Evolutionary conservation across 2,113 vertebrate genomes (phyloP).

Genomic region (Camarhynchus parvulus): DNA sequence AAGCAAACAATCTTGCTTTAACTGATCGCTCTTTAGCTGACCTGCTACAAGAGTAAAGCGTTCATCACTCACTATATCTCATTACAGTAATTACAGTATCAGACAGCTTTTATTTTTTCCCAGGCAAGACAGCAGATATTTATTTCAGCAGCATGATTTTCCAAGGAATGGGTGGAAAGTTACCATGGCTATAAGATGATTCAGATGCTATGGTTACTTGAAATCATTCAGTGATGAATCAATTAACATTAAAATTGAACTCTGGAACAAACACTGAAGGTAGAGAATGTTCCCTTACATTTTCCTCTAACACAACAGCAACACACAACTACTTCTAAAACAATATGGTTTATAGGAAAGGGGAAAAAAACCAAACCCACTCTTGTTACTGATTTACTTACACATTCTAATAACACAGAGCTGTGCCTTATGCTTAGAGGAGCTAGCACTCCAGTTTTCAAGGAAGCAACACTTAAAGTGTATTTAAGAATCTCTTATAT

Average conservation of each 20-base stretch:
- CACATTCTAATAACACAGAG: not conserved
- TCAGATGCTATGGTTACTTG: not conserved
- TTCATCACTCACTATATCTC: not conserved
- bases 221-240: not conserved
- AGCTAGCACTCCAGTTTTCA: not conserved
- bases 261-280: not conserved
- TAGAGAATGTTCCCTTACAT: not conserved
- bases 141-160: not conserved
- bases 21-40: not conserved
- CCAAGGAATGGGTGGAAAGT: not conserved
- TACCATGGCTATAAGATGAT: not conserved
- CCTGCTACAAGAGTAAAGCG: not conserved
- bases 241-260: slow-evolving; percentile 1
- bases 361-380: not conserved
- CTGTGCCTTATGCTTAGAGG: not conserved
- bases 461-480: not conserved
- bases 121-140: not conserved
- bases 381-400: not conserved
- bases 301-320: not conserved
- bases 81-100: not conserved
- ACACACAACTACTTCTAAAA: not conserved
- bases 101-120: not conserved
- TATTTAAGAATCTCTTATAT: not conserved
- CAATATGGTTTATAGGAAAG: not conserved
- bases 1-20: not conserved